These are phyloP conservation scores for Apostichopus parvimensis DNA, from an alignment of 35 echinoderm and acorn worm genomes.

Conservation along the genomic window DNA sequence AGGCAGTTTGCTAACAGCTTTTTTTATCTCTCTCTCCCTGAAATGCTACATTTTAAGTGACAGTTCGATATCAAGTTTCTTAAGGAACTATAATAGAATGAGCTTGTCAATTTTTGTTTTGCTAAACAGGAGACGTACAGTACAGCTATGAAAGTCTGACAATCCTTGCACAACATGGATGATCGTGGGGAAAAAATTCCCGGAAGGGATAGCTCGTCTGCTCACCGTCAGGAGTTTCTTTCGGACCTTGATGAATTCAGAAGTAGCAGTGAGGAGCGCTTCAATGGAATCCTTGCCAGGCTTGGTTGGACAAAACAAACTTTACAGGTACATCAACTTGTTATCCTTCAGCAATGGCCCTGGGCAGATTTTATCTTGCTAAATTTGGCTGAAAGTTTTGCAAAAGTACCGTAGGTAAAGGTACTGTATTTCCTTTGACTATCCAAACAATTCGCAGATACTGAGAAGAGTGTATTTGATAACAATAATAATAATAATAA, in stretches of 20 bases:
- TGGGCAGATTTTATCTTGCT: background rate
- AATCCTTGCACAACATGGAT: no score
- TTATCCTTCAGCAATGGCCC: background rate
- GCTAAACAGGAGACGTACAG: no score
- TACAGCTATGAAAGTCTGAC: no score
- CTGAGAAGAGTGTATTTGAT: background rate
- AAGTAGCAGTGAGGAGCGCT: background rate
- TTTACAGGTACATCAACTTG: background rate
- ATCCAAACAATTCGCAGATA: background rate
- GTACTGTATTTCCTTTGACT: background rate
- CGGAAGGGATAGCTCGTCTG: background rate
- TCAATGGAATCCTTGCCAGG: background rate
- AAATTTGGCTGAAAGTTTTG: background rate
- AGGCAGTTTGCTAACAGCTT: no score
- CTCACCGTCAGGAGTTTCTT: background rate
- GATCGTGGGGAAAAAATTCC: no score
- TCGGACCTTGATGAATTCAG: background rate
- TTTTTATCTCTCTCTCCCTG: no score
- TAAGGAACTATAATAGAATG: no score
- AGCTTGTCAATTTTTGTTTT: no score
- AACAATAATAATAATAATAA: no score
- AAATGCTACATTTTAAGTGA: no score
- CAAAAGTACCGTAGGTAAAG: background rate
- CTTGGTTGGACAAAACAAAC: slow-evolving; percentile 19
- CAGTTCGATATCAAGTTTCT: no score